Percentiles rank a stretch among this genome's conserved stretches.
These are phyloP conservation scores for Caenorhabditis zanzibari DNA, from an alignment of 2,888 invertebrate species.

Conservation along the genomic window DNA sequence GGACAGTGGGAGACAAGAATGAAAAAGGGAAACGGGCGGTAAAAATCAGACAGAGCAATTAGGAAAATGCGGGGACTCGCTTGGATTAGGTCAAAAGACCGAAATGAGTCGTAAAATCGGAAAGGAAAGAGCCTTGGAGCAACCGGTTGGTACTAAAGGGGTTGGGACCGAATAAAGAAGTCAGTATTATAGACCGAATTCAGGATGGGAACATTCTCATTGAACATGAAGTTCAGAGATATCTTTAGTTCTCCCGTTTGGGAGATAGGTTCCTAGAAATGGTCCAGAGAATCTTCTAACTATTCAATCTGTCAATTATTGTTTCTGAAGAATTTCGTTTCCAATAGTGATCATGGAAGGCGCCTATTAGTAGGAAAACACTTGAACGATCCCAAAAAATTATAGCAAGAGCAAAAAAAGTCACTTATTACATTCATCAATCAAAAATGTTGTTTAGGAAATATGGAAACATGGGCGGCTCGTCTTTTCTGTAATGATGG, in stretches of 20 bases:
- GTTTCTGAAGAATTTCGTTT: no score
- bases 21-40: constrained; percentile 33
- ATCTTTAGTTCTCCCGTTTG: no score
- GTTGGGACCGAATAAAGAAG: not conserved
- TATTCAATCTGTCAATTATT: no score
- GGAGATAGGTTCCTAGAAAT: no score
- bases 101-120: constrained; percentile 20
- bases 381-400: not conserved
- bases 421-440: not conserved
- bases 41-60: constrained; percentile 51
- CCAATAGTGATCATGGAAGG: no score
- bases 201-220: no score
- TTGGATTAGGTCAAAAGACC: constrained; percentile 22
- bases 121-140: not conserved
- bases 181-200: no score
- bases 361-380: no score
- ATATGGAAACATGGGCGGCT: constrained; percentile 38
- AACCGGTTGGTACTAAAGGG: constrained; percentile 7
- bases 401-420: not conserved
- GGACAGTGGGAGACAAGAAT: constrained; percentile 28
- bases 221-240: no score
- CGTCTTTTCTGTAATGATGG: constrained; percentile 28
- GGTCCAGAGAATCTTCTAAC: no score
- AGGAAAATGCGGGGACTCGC: constrained; percentile 9
- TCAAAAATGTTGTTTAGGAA: constrained; percentile 17